These are phyloP conservation scores for Hydroisotoma schaefferi DNA, from an alignment of 2,888 invertebrate species.

Conservation along the genomic window DNA sequence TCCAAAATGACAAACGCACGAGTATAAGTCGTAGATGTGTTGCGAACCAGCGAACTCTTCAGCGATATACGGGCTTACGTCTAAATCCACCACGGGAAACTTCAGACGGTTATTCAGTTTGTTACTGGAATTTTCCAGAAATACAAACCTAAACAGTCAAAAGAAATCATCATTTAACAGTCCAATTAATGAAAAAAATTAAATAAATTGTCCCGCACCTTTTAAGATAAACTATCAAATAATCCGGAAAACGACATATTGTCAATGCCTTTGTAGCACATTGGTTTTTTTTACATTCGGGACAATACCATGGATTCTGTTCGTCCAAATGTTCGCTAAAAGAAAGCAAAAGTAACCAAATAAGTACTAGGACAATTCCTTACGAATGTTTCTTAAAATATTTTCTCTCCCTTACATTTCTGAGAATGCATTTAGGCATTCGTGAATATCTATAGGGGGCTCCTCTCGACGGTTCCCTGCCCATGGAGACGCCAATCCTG, in stretches of 20 bases:
- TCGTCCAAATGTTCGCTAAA: conserved; percentile 62
- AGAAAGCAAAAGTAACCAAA: conserved; percentile 18
- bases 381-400: background rate
- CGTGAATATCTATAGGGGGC: conserved; percentile 51
- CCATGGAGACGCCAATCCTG: conserved; percentile 15
- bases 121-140: conserved; percentile 61
- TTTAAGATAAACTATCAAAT: conserved; percentile 63
- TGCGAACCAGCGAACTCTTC: conserved; percentile 49
- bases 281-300: conserved; percentile 60
- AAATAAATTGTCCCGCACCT: conserved; percentile 50
- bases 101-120: conserved; percentile 63
- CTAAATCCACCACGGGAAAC: conserved; percentile 60
- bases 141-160: conserved; percentile 58
- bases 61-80: conserved; percentile 55
- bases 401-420: conserved; percentile 54
- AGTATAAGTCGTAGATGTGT: conserved; percentile 59
- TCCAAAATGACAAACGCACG: conserved; percentile 64
- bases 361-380: background rate
- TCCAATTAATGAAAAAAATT: background rate
- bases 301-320: conserved; percentile 65
- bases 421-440: conserved; percentile 63
- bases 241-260: conserved; percentile 63
- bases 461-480: conserved; percentile 29
- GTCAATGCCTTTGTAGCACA: conserved; percentile 64
- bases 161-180: background rate